phyloP scores from a whole-genome alignment of 2,113 vertebrate genomes.

The Piaya cayana region DNA sequence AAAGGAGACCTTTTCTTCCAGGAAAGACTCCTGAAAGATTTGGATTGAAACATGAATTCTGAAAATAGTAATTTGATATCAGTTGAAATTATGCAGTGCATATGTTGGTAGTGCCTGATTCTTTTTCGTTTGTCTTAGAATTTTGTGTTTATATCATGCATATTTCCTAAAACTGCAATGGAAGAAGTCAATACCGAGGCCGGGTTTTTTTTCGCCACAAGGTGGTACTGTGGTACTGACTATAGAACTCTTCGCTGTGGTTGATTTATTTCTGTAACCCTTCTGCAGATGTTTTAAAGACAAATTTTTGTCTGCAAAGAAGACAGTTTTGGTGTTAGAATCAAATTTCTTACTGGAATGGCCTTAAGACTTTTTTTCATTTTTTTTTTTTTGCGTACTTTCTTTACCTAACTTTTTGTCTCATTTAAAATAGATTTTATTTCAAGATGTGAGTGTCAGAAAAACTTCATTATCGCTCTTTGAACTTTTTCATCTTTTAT shows the following conservation, averaged over 20 bases:
- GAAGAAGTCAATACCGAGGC: not conserved
- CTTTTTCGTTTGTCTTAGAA: slow-evolving; percentile 9
- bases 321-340: slow-evolving; percentile 42
- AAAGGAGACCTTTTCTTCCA: slow-evolving; percentile 40
- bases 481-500: not conserved
- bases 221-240: slow-evolving; percentile 80
- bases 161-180: slow-evolving; percentile 1
- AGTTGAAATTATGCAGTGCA: not conserved
- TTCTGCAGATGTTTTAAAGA: slow-evolving; percentile 60
- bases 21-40: slow-evolving; percentile 41
- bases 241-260: not conserved
- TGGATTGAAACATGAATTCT: slow-evolving; percentile 40
- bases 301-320: slow-evolving; percentile 55
- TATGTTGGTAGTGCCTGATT: not conserved
- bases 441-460: not conserved
- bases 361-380: not conserved
- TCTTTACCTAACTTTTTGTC: not conserved
- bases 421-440: not conserved
- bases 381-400: not conserved
- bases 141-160: slow-evolving; percentile 15
- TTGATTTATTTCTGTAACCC: slow-evolving; percentile 48
- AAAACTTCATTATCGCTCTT: not conserved
- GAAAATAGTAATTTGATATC: slow-evolving; percentile 3
- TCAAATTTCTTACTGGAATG: slow-evolving; percentile 18
- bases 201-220: slow-evolving; percentile 66